Percentiles rank a stretch among this genome's conserved stretches.
These are phyloP conservation scores for Merluccius polli DNA, from an alignment of 2,797 vertebrate genomes.

Conservation along the genomic window DNA sequence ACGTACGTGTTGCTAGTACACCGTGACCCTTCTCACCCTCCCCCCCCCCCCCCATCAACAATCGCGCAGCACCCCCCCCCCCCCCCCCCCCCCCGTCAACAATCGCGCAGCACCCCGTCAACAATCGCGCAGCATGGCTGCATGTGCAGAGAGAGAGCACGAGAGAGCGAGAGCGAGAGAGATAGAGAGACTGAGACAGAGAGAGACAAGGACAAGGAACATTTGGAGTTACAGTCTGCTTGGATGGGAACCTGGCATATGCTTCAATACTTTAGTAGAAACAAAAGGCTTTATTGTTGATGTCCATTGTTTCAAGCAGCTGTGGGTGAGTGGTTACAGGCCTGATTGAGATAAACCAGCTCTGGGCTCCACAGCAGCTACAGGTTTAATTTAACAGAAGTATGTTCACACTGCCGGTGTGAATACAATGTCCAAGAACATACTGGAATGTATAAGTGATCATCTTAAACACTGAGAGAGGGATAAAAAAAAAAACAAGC, in stretches of 20 bases:
- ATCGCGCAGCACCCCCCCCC: no score
- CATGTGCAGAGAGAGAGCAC: no score
- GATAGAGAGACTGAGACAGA: background rate
- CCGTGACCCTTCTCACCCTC: no score
- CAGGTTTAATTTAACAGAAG: slow-evolving; percentile 33
- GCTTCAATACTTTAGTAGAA: slow-evolving; percentile 16
- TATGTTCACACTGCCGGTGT: slow-evolving; percentile 12
- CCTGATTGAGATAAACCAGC: slow-evolving; percentile 45
- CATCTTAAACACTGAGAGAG: no score
- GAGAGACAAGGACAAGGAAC: slow-evolving; percentile 9
- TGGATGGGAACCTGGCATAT: slow-evolving; percentile 30
- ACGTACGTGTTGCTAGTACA: no score
- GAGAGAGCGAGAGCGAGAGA: background rate
- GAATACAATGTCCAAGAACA: slow-evolving; percentile 30
- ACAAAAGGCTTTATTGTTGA: slow-evolving; percentile 44
- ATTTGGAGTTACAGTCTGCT: slow-evolving; percentile 25
- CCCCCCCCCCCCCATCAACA: no score
- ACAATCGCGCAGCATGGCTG: no score
- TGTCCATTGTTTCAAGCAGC: slow-evolving; percentile 44
- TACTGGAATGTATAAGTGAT: background rate
- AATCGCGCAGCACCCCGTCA: no score
- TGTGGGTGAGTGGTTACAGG: slow-evolving; percentile 52
- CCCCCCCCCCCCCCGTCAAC: no score
- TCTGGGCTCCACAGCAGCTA: slow-evolving; percentile 34
- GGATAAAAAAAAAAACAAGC: background rate